Evolutionary conservation across 2,113 vertebrate genomes (phyloP), one percentile per base, ranked within the genome.

Genomic region (Perca flavescens): DNA sequence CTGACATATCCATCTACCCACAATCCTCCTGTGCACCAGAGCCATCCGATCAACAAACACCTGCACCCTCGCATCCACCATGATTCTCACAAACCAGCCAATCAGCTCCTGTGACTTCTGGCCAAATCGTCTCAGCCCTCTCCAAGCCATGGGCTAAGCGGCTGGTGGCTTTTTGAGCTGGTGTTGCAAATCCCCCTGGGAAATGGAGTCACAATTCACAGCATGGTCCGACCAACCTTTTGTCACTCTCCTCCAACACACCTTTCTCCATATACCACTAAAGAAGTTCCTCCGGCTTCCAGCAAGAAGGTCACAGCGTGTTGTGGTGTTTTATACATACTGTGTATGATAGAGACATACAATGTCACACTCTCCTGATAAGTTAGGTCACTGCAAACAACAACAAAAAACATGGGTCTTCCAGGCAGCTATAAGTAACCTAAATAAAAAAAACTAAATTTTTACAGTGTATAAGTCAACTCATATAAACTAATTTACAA

Each of bases 21-120:
- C 92, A 91, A 94, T 93, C 90, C 88, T 90, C 89, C 91, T 93
- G 93, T 95, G 90, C 92, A 94, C 94, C 92, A 94, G 90, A 87
- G 86, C 90, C 95, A 95, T 95, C 88, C 68, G 90, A 93, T 90
- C 93, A 93, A 90, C 90, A 91, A 93, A 94, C 88, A 93, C 91
- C 93, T 93, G 91, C 89, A 88, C 92, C 89, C 90, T 87, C 17
- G 76, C 93, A 91, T 94, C 91, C 91, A 78, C 93, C 92, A 94
- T 94, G 87, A 93, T 80, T 94, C 94, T 28, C 93, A 92, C 91
- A 85, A 87, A 89, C 89, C 91, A 91, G 92, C 87, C 80, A 64
- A 87, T 85, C 90, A 74, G 85, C 85, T 90, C 84, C 90, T 80
- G 86, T 77, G 88, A 91, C 80, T 80, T 86, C 86, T 84, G 88